These are phyloP conservation scores for Anisognathus igniventris DNA, from an alignment of 2,797 vertebrate species.

Conservation along the genomic window DNA sequence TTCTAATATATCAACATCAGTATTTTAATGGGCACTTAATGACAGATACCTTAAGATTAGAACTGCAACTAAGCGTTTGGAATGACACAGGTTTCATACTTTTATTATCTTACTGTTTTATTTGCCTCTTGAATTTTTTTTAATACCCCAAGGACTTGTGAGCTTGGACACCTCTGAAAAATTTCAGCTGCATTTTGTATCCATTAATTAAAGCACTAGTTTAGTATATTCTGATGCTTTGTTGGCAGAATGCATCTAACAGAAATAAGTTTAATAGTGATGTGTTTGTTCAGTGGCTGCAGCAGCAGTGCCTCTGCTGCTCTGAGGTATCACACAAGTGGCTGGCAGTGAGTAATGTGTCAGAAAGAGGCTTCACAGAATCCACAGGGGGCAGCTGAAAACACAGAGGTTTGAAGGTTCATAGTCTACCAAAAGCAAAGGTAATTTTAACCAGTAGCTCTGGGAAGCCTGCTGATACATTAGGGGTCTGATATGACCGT, in stretches of 20 bases:
- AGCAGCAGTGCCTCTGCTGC: conserved; percentile 21
- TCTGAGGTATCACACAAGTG: conserved; percentile 47
- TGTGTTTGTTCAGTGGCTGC: neutral
- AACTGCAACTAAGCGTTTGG: neutral
- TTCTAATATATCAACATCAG: neutral
- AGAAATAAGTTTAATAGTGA: neutral
- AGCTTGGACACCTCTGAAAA: neutral
- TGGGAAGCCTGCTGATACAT: conserved; percentile 70
- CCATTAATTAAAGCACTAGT: neutral
- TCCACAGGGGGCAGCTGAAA: conserved; percentile 69
- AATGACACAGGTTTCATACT: neutral
- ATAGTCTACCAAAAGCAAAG: conserved; percentile 70
- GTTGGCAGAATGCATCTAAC: neutral
- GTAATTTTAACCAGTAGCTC: conserved; percentile 72
- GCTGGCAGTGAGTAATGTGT: conserved; percentile 71
- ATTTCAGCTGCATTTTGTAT: neutral
- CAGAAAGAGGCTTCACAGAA: conserved; percentile 63
- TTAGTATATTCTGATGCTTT: neutral
- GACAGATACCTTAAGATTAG: neutral
- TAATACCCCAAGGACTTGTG: neutral
- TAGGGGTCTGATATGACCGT: conserved; percentile 61
- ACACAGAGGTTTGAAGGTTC: conserved; percentile 67
- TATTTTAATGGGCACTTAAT: neutral
- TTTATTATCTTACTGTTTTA: neutral
- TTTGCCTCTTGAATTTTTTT: neutral